Base-by-base conservation (phyloP, 2,113 vertebrate genomes). In the Gobiocypris rarus region DNA sequence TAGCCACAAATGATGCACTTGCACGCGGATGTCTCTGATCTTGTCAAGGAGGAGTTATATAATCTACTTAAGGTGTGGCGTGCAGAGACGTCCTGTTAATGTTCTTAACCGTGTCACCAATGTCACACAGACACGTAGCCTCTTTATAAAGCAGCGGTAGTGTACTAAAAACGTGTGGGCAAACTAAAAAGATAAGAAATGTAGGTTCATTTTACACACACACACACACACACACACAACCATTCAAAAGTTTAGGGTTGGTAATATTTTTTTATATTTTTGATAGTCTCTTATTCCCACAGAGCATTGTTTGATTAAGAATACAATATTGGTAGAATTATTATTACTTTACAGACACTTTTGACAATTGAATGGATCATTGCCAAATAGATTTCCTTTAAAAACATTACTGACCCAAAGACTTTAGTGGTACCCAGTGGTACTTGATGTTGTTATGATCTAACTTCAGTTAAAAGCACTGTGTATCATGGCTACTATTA, bases 101-200 rank as follows among this genome's bases (percentile, higher is more conserved):
- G 78, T 84, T 87, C 77, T 84, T 82, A 69, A 50, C 31, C n/a
- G 45, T 67, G 43, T 43, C 38, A 81, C 45, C 67, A 73, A 75
- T 31, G 73, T 74, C 75, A 76, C 52, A 58, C 74, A 75, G 15
- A 75, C 17, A 50, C 28, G 28, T 34, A 61, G 59, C 5, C 41
- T 83, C 69, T 59, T 50, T 61, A 5, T 83, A 14, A 69, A 34
- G 14, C 43, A 73, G 63, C 0, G 0, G 31, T 19, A 19, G 15
- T 65, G 7, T 19, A 34, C 63, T 50, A 3, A 3, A 75, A 48
- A 26, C 17, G 13, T 75, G 71, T 26, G 14, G 24, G 43, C 71
- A 28, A 19, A 52, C 52, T 7, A 50, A 31, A 48, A 48, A 14
- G 13, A 48, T 0, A 67, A 3, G 17, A 69, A 14, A 69, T 69